Conservation (phyloP, 2,888 invertebrate species). For the Liopterus haemorrhoidalis region DNA sequence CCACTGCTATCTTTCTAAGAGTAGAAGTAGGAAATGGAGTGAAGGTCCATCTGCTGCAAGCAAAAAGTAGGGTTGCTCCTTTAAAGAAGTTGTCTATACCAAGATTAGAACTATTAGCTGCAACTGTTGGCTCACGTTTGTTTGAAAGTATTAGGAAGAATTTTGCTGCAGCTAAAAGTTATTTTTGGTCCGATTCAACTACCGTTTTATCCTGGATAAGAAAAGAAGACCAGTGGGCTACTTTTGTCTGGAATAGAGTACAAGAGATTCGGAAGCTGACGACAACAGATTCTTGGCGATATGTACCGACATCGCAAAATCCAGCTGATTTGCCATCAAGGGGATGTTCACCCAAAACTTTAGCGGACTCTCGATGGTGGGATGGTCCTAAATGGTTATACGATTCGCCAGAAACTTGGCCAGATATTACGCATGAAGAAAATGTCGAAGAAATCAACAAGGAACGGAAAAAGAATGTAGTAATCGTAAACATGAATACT, state of each 20-base stretch:
- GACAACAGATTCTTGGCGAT: constrained; percentile 27
- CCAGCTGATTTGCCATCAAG: constrained; percentile 36
- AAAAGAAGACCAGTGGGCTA: constrained; percentile 27
- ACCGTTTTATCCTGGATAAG: constrained; percentile 33
- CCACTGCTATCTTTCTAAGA: constrained; percentile 31
- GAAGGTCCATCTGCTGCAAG: constrained; percentile 32
- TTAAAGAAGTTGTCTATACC: constrained; percentile 33
- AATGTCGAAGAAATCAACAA: constrained; percentile 16
- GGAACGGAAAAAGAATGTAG: constrained; percentile 12
- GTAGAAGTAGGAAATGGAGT: constrained; percentile 16
- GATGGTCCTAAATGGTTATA: constrained; percentile 35
- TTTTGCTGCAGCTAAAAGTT: constrained; percentile 15
- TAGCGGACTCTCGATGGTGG: constrained; percentile 36
- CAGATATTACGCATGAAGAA: constrained; percentile 12
- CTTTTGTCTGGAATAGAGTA: constrained; percentile 34
- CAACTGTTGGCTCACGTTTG: constrained; percentile 33
- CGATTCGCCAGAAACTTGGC: constrained; percentile 29
- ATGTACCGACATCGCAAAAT: constrained; percentile 35
- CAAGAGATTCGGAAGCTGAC: constrained; percentile 33
- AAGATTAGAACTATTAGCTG: constrained; percentile 36
- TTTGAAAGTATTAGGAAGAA: constrained; percentile 20
- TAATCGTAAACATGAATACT: constrained; percentile 8
- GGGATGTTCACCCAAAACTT: constrained; percentile 31
- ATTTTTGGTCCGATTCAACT: constrained; percentile 33
- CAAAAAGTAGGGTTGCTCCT: constrained; percentile 35